Conservation (phyloP, 2,888 invertebrate genomes). For the Chaetogeoica ovagalla region DNA sequence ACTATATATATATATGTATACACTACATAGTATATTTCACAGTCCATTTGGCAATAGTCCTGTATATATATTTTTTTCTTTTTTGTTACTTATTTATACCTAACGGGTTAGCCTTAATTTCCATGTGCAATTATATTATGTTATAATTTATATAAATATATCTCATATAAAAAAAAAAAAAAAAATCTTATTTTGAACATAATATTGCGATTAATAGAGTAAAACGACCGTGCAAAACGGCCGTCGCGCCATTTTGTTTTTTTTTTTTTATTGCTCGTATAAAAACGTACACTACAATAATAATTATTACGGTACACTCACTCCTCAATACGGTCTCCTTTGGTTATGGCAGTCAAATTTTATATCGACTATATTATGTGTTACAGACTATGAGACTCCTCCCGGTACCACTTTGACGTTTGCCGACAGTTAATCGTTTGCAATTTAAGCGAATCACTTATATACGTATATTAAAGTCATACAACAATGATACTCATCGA, state of each 20-base stretch:
- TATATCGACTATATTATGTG: slow-evolving; percentile 29
- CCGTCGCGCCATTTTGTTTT: slow-evolving; percentile 8
- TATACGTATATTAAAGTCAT: slow-evolving; percentile 12
- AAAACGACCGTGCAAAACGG: background rate
- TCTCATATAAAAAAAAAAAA: background rate
- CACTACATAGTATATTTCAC: background rate
- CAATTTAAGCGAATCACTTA: slow-evolving; percentile 24
- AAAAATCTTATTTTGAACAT: background rate
- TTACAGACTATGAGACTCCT: slow-evolving; percentile 7
- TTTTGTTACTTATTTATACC: background rate
- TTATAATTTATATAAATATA: no score
- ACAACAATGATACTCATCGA: slow-evolving; percentile 16
- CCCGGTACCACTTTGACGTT: slow-evolving; percentile 9
- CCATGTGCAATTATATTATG: no score
- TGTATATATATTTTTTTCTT: background rate
- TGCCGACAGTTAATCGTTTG: slow-evolving; percentile 31
- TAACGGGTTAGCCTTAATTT: no score
- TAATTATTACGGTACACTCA: slow-evolving; percentile 24
- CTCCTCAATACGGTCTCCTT: slow-evolving; percentile 8
- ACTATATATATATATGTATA: background rate
- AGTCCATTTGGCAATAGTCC: background rate
- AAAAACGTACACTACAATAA: slow-evolving; percentile 31
- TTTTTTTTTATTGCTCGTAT: slow-evolving; percentile 38
- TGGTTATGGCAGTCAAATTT: slow-evolving; percentile 29
- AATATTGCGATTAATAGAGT: slow-evolving; percentile 14